Base-by-base conservation (phyloP, 2,888 invertebrate genomes). In the Drosophila pseudotakahashii region DNA sequence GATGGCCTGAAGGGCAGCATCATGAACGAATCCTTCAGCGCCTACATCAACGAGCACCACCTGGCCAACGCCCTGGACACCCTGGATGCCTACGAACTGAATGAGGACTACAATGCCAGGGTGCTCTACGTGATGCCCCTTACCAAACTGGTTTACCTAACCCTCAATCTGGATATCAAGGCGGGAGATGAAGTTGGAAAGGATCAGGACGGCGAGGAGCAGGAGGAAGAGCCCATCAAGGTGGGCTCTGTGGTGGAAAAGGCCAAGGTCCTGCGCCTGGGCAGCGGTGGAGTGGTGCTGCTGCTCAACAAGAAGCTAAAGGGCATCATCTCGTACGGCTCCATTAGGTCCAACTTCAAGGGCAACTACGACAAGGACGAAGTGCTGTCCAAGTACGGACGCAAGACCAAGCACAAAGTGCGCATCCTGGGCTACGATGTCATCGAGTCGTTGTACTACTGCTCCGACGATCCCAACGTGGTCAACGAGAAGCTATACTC, bases 81-180 rank as follows among this genome's bases (percentile, higher is more conserved):
- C 9, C 90, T 92, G 30, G 89, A 92, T 16, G 89, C 91, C 42
- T 89, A 90, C 54, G 93, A 93, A 3, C 10, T 90, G 0, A 89
- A 90, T 32, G 92, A 94, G 55, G 93, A 92, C 75, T 91, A 95
- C 0, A 88, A 89, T 34, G 95, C 95, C 0, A 93, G 94, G 26
- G 93, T 96, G 5, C 90, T 96, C 4, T 96, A 95, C 89, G 92
- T 94, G 51, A 93, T 95, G 92, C 95, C 96, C 11, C 92, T 94
- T 0, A 93, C 95, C 0, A 96, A 96, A 89, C 93, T 95, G 1
- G 94, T 94, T 0, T 95, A 94, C 89, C 93, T 96, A 53, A 94
- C 94, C 0, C 75, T 92, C 6, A 91, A 92, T 69, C 53, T 91
- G 2, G 81, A 85, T 9, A 77, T 89, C 0, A 67, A 53, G 7